Conservation (phyloP, 1,140 invertebrate species). For the Epicauta chinensis region DNA sequence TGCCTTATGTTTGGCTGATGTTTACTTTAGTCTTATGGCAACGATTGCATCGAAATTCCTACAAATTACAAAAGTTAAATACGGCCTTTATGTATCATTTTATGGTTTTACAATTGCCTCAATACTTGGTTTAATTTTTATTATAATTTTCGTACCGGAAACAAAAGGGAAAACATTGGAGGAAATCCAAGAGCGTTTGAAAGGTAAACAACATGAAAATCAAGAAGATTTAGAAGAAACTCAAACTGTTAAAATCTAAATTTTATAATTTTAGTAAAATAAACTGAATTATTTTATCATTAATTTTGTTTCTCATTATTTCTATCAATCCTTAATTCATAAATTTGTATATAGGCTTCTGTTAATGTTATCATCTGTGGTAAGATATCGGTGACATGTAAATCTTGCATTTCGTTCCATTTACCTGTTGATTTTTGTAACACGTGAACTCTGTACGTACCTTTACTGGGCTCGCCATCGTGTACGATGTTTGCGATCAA, state of each 20-base stretch:
- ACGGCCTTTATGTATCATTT: constrained; percentile 65
- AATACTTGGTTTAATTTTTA: constrained; percentile 55
- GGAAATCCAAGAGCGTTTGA: constrained; percentile 35
- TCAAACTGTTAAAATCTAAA: too few species aligned
- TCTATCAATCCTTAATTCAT: constrained; percentile 47
- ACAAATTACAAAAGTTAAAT: constrained; percentile 52
- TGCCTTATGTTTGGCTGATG: constrained; percentile 62
- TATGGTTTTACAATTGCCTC: constrained; percentile 66
- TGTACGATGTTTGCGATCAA: constrained; percentile 97
- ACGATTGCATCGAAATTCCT: constrained; percentile 71
- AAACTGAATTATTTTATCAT: too few species aligned
- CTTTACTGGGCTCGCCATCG: constrained; percentile 90
- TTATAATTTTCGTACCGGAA: constrained; percentile 63
- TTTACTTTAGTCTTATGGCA: constrained; percentile 63
- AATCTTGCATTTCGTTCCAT: constrained; percentile 96
- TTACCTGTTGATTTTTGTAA: constrained; percentile 86
- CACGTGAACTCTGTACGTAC: constrained; percentile 93
- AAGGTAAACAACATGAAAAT: constrained; percentile 14
- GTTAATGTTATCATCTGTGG: constrained; percentile 99
- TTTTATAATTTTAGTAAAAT: too few species aligned
- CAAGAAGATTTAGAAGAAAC: too few species aligned
- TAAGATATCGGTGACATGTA: constrained; percentile 96
- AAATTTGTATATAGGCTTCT: constrained; percentile 95
- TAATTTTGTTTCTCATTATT: too few species aligned
- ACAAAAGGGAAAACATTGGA: constrained; percentile 75